Evolutionary conservation across 2,797 vertebrate genomes (phyloP).

Genomic region (Crenuchus spilurus): DNA sequence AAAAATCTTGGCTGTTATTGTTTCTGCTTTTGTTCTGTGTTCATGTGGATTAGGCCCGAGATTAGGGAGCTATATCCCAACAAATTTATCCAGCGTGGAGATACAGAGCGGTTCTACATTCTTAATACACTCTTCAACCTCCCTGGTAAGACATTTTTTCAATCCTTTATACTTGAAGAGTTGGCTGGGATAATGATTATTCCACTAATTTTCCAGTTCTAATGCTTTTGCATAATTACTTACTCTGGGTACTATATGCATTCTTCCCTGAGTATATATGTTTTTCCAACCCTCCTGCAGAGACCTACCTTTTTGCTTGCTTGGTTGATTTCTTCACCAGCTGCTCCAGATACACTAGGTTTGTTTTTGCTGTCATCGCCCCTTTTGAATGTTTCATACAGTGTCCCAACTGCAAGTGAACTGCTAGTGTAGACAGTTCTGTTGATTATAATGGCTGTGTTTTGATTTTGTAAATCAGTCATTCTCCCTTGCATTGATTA

Average conservation of each 20-base stretch:
- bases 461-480: too few species aligned
- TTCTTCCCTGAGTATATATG: too few species aligned
- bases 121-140: constrained; percentile 97
- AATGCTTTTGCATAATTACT: background rate
- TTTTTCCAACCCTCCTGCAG: too few species aligned
- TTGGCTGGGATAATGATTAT: background rate
- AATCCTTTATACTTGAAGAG: background rate
- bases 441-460: too few species aligned
- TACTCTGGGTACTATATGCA: too few species aligned
- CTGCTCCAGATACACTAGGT: constrained; percentile 92
- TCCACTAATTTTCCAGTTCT: background rate
- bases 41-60: constrained; percentile 82
- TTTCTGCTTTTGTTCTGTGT: constrained; percentile 11
- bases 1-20: background rate
- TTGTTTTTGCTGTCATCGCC: constrained; percentile 30
- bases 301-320: constrained; percentile 95
- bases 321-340: constrained; percentile 95
- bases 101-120: constrained; percentile 96
- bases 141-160: constrained; percentile 80
- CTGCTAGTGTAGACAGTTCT: too few species aligned
- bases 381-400: background rate
- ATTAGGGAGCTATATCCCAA: constrained; percentile 95
- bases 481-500: too few species aligned
- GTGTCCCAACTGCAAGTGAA: too few species aligned
- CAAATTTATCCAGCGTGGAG: constrained; percentile 97